Evolutionary conservation across 1,140 invertebrate genomes (phyloP).

Genomic region (Phymastichus coffea): DNA sequence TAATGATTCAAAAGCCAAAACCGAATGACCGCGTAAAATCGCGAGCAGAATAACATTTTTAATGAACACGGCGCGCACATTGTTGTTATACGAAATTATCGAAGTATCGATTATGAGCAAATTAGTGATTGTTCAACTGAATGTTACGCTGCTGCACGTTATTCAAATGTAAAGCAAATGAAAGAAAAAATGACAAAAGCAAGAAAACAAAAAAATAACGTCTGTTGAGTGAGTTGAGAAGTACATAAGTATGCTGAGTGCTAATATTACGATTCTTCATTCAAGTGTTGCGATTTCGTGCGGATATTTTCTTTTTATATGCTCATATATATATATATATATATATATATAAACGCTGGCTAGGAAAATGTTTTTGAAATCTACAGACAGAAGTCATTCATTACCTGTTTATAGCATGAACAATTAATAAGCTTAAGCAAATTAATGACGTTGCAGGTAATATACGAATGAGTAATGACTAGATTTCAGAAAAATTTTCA

Average conservation of each 20-base stretch:
- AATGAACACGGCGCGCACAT: constrained; percentile 41
- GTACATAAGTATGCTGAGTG: constrained; percentile 37
- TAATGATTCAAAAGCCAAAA: constrained; percentile 45
- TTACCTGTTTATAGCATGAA: too few relatives aligned
- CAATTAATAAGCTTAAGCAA: too few relatives aligned
- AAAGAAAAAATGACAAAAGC: too few relatives aligned
- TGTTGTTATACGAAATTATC: constrained; percentile 38
- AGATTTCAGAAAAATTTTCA: constrained; percentile 16
- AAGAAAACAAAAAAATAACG: constrained; percentile 34
- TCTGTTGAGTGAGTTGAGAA: constrained; percentile 39
- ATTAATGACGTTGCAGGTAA: too few relatives aligned
- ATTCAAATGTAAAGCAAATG: constrained; percentile 27
- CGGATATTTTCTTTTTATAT: constrained; percentile 36
- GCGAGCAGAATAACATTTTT: constrained; percentile 33
- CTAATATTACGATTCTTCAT: constrained; percentile 36
- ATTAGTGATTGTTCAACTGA: constrained; percentile 33
- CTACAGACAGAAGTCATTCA: too few relatives aligned
- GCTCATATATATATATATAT: too few relatives aligned
- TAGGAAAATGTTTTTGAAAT: neutral
- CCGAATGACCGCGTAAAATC: constrained; percentile 47
- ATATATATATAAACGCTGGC: constrained; percentile 38
- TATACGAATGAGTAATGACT: too few relatives aligned
- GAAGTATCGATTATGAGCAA: constrained; percentile 36
- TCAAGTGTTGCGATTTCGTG: constrained; percentile 32
- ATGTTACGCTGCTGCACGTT: constrained; percentile 36